Base-by-base conservation (phyloP, 2,888 invertebrate species). In the Tipula helvola region DNA sequence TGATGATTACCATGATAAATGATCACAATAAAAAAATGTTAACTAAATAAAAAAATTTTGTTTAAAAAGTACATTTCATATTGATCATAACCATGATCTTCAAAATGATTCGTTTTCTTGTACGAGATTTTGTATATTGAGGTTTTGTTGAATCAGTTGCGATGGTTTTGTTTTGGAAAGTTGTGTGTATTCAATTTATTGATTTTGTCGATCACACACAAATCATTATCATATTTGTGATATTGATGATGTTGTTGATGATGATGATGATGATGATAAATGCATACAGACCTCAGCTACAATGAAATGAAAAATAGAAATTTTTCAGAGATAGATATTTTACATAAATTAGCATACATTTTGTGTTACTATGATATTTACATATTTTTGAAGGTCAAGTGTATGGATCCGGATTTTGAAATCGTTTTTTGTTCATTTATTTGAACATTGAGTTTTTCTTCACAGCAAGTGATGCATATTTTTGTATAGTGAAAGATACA, bases 61-160 rank as follows among this genome's bases (percentile, higher is more conserved):
- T 57, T 57, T 57, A 16, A 71, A 16, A 71, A 71, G 71, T 71
- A 71, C 71, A 28, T 7, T 44, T 57, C 52, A 71, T 71, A 71
- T 71, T 71, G 71, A 71, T 71, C 71, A 71, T 71, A 71, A 71
- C 71, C 71, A 71, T 71, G 71, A 71, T 71, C 71, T 71, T 71
- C 28, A 71, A 71, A 57, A 57, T 16, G 52, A 57, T 16, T 57
- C 52, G 44, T 10, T 28, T 28, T 28, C 28, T 28, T 28, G 28
- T 28, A 28, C 28, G 28, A 28, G 28, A 28, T 28, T 28, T 28
- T n/a, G 12, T 42, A 16, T 16, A 44, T 44, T 44, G 44, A 44
- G 44, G 44, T 44, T 44, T 44, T 44, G 44, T 44, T 44, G 44
- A 44, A 44, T 44, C 44, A 44, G 39, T 39, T 39, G 10, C 41